A percentile compares a stretch with the other conserved stretches of the same genome.
phyloP scores from a whole-genome alignment of 2,888 invertebrate species.

The Melinopterus prodromus region DNA sequence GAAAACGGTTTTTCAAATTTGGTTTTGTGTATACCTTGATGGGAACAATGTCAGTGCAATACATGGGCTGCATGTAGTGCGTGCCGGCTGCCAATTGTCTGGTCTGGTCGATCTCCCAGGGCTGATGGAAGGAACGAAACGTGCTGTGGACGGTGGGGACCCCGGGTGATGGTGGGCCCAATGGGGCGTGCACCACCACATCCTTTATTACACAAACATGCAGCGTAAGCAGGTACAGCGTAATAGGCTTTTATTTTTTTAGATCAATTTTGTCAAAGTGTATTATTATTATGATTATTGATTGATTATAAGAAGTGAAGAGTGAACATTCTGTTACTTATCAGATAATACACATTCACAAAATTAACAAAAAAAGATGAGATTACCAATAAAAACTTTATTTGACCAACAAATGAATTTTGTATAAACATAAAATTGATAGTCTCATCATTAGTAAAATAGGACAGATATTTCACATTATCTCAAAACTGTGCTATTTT shows the following conservation, averaged over 20 bases:
- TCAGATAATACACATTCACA: neutral
- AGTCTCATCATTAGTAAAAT: neutral
- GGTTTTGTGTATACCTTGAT: conserved; percentile 60
- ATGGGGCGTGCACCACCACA: conserved; percentile 61
- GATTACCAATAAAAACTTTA: neutral
- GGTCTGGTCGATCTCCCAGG: conserved; percentile 73
- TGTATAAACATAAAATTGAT: neutral
- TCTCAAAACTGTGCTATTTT: neutral
- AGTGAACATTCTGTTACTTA: neutral
- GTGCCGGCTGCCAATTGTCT: conserved; percentile 61
- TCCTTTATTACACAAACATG: conserved; percentile 64
- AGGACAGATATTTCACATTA: neutral
- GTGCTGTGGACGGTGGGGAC: conserved; percentile 62
- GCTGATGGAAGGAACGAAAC: conserved; percentile 71
- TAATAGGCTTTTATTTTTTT: conserved; percentile 36
- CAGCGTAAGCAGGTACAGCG: conserved; percentile 55
- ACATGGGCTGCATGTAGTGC: conserved; percentile 58
- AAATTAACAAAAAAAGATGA: neutral
- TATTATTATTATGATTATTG: neutral
- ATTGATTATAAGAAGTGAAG: no score
- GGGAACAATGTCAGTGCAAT: conserved; percentile 65
- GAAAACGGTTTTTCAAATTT: conserved; percentile 14
- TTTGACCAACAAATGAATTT: neutral
- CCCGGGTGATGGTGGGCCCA: conserved; percentile 59
- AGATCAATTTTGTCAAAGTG: neutral